A percentile compares a stretch with the other conserved stretches of the same genome.
These are phyloP conservation scores for Ooceraea biroi DNA, from an alignment of 1,140 invertebrate species.

Conservation along the genomic window DNA sequence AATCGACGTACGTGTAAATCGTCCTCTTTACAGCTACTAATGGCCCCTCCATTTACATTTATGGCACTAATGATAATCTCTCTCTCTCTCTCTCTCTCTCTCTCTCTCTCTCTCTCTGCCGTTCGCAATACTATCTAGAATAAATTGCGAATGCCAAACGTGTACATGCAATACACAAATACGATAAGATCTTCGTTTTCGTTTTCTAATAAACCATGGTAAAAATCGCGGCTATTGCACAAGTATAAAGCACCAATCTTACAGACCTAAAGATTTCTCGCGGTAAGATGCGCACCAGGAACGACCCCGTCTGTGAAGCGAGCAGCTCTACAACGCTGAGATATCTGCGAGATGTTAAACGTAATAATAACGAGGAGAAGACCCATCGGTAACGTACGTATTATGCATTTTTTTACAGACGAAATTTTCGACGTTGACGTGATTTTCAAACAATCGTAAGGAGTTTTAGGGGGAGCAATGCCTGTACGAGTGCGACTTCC, in stretches of 20 bases:
- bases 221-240: slow-evolving; percentile 51
- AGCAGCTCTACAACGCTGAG: slow-evolving; percentile 6
- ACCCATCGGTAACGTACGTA: not conserved
- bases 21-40: slow-evolving; percentile 31
- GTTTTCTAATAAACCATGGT: not conserved
- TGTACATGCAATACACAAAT: slow-evolving; percentile 7
- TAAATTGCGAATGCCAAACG: slow-evolving; percentile 23
- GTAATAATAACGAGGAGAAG: not conserved
- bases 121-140: slow-evolving; percentile 11
- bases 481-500: slow-evolving; percentile 80
- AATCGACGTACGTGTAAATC: slow-evolving; percentile 51
- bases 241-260: slow-evolving; percentile 46
- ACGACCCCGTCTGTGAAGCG: not conserved
- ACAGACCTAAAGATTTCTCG: slow-evolving; percentile 12
- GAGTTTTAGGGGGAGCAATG: slow-evolving; percentile 78
- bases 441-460: not conserved
- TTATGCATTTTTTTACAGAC: slow-evolving; percentile 22
- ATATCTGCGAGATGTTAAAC: not conserved
- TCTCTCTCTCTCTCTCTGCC: no score
- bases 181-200: not conserved
- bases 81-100: no score
- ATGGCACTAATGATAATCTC: slow-evolving; percentile 66
- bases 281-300: not conserved
- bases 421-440: not conserved
- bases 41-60: slow-evolving; percentile 54